Percentiles rank a stretch among this genome's conserved stretches.
Evolutionary conservation across 2,888 invertebrate genomes (phyloP).

Genomic region (Pandemis corylana): DNA sequence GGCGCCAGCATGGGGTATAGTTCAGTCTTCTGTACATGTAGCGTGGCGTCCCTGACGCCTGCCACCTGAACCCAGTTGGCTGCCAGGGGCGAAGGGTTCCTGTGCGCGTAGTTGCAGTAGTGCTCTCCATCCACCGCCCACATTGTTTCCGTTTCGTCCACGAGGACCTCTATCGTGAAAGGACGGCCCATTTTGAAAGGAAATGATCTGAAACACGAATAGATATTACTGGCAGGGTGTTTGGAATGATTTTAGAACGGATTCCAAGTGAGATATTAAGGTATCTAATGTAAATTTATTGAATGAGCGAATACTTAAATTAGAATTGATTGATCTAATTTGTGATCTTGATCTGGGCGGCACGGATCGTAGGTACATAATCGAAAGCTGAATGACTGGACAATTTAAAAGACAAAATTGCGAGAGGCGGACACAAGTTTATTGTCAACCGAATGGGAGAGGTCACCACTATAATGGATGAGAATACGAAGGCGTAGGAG

Average conservation of each 20-base stretch:
- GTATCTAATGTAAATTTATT: too few species aligned
- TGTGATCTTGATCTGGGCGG: neutral
- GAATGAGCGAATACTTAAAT: too few species aligned
- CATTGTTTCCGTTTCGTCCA: constrained; percentile 86
- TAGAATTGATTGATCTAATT: neutral
- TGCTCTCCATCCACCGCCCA: constrained; percentile 90
- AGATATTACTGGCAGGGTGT: neutral
- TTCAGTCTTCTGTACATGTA: constrained; percentile 85
- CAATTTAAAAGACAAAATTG: neutral
- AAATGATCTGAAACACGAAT: constrained; percentile 67
- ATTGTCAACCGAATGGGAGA: neutral
- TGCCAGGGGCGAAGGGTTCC: constrained; percentile 67
- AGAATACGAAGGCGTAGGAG: neutral
- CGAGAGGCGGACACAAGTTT: neutral
- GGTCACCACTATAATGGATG: neutral
- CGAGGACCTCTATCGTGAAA: constrained; percentile 85
- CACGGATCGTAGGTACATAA: neutral
- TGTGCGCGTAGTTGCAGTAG: constrained; percentile 88
- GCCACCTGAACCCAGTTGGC: constrained; percentile 84
- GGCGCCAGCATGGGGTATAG: constrained; percentile 74
- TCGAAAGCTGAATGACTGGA: neutral
- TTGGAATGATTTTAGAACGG: too few species aligned
- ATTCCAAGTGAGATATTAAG: too few species aligned
- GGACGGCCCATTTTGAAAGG: constrained; percentile 76
- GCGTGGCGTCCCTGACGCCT: constrained; percentile 86